Evolutionary conservation across 2,113 vertebrate species (phyloP).

Genomic region (Ivindomyrus marchei): DNA sequence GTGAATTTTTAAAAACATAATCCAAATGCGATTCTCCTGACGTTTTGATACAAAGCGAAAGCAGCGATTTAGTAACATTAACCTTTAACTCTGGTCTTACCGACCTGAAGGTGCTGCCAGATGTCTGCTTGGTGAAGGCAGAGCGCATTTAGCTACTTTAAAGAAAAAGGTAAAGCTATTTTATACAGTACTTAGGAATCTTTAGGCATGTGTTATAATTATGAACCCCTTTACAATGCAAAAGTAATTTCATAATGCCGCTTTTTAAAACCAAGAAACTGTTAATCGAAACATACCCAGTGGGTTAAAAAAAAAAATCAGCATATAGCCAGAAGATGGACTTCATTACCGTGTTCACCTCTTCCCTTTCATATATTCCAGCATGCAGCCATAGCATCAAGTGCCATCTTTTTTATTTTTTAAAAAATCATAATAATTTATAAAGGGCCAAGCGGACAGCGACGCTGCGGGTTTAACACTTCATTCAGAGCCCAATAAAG

Average conservation of each 20-base stretch:
- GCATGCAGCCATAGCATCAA: constrained; percentile 65
- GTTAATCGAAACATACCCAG: background rate
- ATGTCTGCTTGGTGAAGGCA: constrained; percentile 44
- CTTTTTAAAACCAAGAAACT: constrained; percentile 36
- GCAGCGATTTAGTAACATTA: constrained; percentile 61
- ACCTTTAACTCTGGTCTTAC: constrained; percentile 53
- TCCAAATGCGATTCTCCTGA: constrained; percentile 55
- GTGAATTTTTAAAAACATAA: constrained; percentile 49
- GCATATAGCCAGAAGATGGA: constrained; percentile 48
- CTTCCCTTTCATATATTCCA: constrained; percentile 65
- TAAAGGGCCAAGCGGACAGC: constrained; percentile 20
- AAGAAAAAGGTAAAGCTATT: constrained; percentile 66
- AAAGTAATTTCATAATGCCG: constrained; percentile 50
- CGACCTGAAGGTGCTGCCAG: constrained; percentile 53
- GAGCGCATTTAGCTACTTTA: constrained; percentile 46
- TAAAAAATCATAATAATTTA: constrained; percentile 49
- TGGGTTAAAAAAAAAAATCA: constrained; percentile 28
- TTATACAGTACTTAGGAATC: constrained; percentile 66
- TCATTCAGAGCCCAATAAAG: constrained; percentile 27
- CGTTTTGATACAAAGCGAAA: constrained; percentile 60
- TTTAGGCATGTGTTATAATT: constrained; percentile 54
- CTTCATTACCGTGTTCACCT: constrained; percentile 48
- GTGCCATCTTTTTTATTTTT: constrained; percentile 52
- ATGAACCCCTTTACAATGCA: constrained; percentile 49
- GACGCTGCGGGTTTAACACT: constrained; percentile 44